Base-by-base conservation (phyloP, 2,888 invertebrate genomes). In the Lysandra coridon region DNA sequence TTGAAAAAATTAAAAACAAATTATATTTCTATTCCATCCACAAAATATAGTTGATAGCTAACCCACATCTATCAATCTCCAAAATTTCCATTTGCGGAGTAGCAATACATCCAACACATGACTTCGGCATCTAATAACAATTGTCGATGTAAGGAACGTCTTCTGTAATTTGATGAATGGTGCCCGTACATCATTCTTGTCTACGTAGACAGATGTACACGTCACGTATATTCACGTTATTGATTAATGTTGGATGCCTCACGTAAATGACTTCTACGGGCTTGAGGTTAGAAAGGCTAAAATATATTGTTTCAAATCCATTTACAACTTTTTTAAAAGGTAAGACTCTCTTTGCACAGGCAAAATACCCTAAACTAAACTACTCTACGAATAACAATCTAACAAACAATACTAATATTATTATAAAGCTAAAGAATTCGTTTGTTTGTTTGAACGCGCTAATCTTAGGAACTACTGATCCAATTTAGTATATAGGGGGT, bases 151-250 rank as follows among this genome's bases (percentile, higher is more conserved):
- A 79, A 62, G 75, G 79, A 79, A 62, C 62, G 79, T 74, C 76
- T 73, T 73, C 64, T 64, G 80, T 80, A 80, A 79, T 80, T 78
- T 80, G 80, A 79, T 80, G 75, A 57, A 79, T 64, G 30, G 62
- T 73, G 62, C 74, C 75, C 80, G 57, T 60, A 79, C 80, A 73
- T 79, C 79, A 79, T 79, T 80, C 57, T 53, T 73, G 79, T 78
- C 74, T 44, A 30, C 64, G 37, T 44, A 79, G 80, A 81, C 81
- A 80, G 79, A 81, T 80, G 80, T 69, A 79, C 78, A 74, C 49
- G 73, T 80, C 78, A 75, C 74, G 62, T 79, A 30, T 74, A 79
- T 62, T 79, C 44, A 75, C 49, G 75, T 75, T 79, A 75, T 75
- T 79, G 79, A 79, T 79, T 79, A 79, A 79, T 79, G 49, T 75